A percentile compares a stretch with the other conserved stretches of the same genome.
Evolutionary conservation across 2,888 invertebrate species (phyloP).

Genomic region (Microctonus hyperodae): DNA sequence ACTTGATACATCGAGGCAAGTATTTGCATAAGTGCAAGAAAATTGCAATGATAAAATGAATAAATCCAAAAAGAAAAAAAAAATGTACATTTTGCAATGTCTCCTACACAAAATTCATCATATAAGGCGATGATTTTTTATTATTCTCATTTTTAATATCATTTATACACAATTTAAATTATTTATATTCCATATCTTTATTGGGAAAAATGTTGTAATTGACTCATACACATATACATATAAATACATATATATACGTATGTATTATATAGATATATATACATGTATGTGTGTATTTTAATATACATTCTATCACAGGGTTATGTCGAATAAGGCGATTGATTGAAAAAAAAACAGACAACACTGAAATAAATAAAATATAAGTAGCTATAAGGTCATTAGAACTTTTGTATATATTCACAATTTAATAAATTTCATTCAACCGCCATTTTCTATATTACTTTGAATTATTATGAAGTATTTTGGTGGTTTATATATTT

Average conservation of each 20-base stretch:
- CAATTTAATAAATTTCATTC: too few relatives aligned
- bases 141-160: background rate
- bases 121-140: background rate
- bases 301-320: background rate
- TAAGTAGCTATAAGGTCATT: constrained; percentile 12
- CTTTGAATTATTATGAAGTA: too few relatives aligned
- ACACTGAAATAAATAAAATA: background rate
- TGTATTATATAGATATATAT: too few relatives aligned
- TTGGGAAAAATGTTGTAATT: background rate
- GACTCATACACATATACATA: background rate
- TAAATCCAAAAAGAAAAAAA: too few relatives aligned
- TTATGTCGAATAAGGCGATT: background rate
- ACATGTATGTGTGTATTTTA: too few relatives aligned
- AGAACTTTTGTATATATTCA: background rate
- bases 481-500: background rate
- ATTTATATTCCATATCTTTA: background rate
- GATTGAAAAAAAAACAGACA: constrained; percentile 5
- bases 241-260: too few relatives aligned
- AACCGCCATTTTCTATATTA: too few relatives aligned
- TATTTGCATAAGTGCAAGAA: too few relatives aligned
- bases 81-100: too few relatives aligned
- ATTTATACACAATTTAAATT: background rate
- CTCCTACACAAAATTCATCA: too few relatives aligned
- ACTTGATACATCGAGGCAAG: too few relatives aligned
- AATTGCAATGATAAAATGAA: too few relatives aligned